phyloP scores from a whole-genome alignment of 2,113 vertebrate species.

The Solea senegalensis region DNA sequence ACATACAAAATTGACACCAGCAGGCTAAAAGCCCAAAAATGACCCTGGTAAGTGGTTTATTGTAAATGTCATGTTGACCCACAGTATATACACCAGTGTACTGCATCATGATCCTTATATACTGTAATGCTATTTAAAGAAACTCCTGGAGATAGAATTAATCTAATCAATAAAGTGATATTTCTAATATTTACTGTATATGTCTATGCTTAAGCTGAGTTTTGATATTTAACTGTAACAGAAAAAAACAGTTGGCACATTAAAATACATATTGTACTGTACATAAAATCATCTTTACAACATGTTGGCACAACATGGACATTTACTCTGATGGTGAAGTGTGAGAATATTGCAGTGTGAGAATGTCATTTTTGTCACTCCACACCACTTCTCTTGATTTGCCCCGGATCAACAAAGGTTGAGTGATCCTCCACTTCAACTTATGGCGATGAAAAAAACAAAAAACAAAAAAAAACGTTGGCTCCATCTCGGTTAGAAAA shows the following conservation, averaged over 20 bases:
- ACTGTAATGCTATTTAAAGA: background rate
- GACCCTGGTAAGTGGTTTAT: slow-evolving; percentile 9
- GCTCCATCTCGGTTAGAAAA: slow-evolving; percentile 61
- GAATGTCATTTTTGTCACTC: slow-evolving; percentile 45
- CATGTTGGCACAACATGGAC: slow-evolving; percentile 58
- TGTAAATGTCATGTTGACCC: background rate
- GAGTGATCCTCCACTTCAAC: slow-evolving; percentile 49
- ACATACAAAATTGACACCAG: slow-evolving; percentile 62
- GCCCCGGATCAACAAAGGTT: slow-evolving; percentile 61
- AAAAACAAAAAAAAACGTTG: slow-evolving; percentile 40
- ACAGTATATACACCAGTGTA: background rate
- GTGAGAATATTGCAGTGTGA: slow-evolving; percentile 62
- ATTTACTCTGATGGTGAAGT: slow-evolving; percentile 68
- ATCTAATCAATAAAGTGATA: background rate
- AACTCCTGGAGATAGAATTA: background rate
- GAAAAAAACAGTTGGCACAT: background rate
- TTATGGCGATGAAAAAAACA: slow-evolving; percentile 17
- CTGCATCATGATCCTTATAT: background rate
- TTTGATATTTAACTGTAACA: background rate
- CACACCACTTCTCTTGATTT: slow-evolving; percentile 20
- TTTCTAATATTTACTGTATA: too few relatives aligned
- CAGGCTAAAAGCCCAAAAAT: slow-evolving; percentile 35
- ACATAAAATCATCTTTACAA: background rate
- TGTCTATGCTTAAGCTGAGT: background rate
- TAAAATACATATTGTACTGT: background rate